A percentile compares a stretch with the other conserved stretches of the same genome.
These are phyloP conservation scores for Sinocyclocheilus rhinocerous DNA, from an alignment of 2,113 vertebrate species.

Conservation along the genomic window DNA sequence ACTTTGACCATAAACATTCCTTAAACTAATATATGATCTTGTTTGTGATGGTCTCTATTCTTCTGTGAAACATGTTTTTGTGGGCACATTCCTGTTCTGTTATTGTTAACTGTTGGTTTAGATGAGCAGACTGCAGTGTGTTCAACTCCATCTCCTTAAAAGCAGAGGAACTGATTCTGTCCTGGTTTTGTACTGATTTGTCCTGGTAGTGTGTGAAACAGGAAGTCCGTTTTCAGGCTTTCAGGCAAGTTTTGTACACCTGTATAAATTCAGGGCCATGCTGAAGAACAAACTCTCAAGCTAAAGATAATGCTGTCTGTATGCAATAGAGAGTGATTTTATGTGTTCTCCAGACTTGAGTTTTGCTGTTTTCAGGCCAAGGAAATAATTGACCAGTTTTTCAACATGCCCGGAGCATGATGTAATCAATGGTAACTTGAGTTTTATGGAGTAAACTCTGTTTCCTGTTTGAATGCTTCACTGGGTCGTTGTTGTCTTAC, in stretches of 20 bases:
- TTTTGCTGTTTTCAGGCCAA: slow-evolving; percentile 16
- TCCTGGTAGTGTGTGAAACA: not conserved
- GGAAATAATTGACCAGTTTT: slow-evolving; percentile 15
- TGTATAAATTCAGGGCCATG: not conserved
- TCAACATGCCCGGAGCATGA: slow-evolving; percentile 19
- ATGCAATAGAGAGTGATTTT: not conserved
- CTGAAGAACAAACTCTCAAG: not conserved
- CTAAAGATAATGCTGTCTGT: not conserved
- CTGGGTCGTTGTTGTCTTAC: not conserved
- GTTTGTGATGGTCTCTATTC: not conserved
- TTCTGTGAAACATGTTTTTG: not conserved
- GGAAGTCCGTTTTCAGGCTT: not conserved
- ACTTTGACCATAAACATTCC: too few relatives aligned
- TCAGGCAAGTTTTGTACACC: not conserved
- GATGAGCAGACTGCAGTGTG: not conserved
- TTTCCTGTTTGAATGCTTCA: slow-evolving; percentile 3
- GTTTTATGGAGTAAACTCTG: not conserved
- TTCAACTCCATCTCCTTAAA: not conserved
- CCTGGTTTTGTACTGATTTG: not conserved
- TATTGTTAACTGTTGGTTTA: not conserved
- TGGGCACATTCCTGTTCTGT: not conserved
- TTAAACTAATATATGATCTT: not conserved
- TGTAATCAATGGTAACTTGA: slow-evolving; percentile 31
- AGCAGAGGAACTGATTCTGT: not conserved
- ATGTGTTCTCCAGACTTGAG: slow-evolving; percentile 2